Conservation (phyloP, 2,888 invertebrate genomes). For the Noctua pronuba region DNA sequence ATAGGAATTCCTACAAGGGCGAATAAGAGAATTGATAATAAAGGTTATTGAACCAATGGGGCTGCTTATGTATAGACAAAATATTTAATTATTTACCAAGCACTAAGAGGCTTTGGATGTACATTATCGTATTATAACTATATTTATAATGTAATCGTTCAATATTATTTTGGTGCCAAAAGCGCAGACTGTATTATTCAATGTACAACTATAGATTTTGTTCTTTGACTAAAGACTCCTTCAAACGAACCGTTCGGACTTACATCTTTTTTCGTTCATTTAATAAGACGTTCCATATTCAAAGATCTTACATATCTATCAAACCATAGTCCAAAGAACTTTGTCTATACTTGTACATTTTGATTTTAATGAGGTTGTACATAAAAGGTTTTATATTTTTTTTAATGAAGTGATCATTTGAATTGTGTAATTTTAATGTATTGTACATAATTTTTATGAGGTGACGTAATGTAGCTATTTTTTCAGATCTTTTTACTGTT, state of each 20-base stretch:
- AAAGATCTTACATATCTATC: constrained; percentile 45
- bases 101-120: constrained; percentile 68
- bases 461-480: constrained; percentile 63
- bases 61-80: constrained; percentile 39
- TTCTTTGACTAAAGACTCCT: constrained; percentile 22
- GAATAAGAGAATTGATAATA: constrained; percentile 20
- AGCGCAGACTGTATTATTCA: constrained; percentile 66
- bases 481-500: constrained; percentile 62
- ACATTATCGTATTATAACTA: constrained; percentile 54
- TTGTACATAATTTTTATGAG: constrained; percentile 56
- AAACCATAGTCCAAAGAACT: constrained; percentile 29
- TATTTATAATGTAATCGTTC: constrained; percentile 57
- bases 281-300: constrained; percentile 23
- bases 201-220: constrained; percentile 37
- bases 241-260: not conserved
- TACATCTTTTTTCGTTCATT: constrained; percentile 17
- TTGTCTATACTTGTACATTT: constrained; percentile 30
- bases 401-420: constrained; percentile 49
- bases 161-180: constrained; percentile 75
- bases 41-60: constrained; percentile 12
- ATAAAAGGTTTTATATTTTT: constrained; percentile 58
- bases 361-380: constrained; percentile 58
- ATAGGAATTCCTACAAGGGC: not conserved
- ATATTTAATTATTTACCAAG: constrained; percentile 33
- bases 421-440: constrained; percentile 51